phyloP scores from a whole-genome alignment of 1,140 invertebrate genomes.

The Pseudomyrmex pallidus region DNA sequence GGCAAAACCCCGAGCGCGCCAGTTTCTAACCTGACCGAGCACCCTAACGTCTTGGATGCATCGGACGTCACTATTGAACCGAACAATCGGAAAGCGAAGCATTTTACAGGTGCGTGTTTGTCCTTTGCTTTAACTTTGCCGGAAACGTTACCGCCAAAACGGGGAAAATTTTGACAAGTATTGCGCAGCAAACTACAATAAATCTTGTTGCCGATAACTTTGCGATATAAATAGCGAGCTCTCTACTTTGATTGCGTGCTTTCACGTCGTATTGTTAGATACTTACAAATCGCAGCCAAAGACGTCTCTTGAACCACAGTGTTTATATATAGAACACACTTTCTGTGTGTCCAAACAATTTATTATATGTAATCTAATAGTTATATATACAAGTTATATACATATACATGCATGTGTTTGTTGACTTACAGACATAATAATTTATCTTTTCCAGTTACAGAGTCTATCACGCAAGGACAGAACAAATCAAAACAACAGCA shows the following conservation, averaged over 20 bases:
- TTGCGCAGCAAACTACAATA: not conserved
- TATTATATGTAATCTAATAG: not conserved
- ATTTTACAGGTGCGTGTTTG: constrained; percentile 35
- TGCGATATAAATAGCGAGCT: constrained; percentile 37
- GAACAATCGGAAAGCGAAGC: constrained; percentile 30
- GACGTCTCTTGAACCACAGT: no score
- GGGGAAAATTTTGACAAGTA: not conserved
- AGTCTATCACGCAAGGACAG: constrained; percentile 17
- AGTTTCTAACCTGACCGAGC: constrained; percentile 70
- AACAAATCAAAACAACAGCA: constrained; percentile 22
- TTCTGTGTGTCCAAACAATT: no score
- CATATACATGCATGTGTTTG: not conserved
- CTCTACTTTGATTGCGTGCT: not conserved
- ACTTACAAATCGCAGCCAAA: not conserved
- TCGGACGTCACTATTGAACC: constrained; percentile 38
- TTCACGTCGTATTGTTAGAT: not conserved
- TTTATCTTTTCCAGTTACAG: constrained; percentile 39
- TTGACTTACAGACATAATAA: no score
- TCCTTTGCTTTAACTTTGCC: not conserved
- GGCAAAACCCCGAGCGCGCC: constrained; percentile 6
- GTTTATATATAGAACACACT: not conserved
- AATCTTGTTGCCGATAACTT: constrained; percentile 1
- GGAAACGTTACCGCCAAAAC: not conserved
- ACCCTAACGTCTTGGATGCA: constrained; percentile 42
- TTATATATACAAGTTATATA: not conserved